Percentiles rank a stretch among this genome's conserved stretches.
phyloP scores from a whole-genome alignment of 2,888 invertebrate genomes.

The Cephus nigrinus region DNA sequence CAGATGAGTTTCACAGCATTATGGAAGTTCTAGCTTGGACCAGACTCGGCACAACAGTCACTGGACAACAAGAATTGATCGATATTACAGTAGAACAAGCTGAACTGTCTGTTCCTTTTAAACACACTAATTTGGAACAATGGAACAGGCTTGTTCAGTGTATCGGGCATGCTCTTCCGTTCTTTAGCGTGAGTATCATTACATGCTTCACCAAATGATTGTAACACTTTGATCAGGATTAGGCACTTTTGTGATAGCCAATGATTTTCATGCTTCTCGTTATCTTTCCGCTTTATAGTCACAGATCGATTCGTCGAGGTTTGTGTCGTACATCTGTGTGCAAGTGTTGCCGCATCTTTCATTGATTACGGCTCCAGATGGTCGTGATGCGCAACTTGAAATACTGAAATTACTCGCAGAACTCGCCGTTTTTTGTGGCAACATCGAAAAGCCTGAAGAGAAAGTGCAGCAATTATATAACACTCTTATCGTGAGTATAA shows the following conservation, averaged over 20 bases:
- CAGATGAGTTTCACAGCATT: constrained; percentile 90
- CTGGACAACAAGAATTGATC: constrained; percentile 88
- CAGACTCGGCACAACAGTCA: constrained; percentile 82
- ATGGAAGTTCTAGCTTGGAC: constrained; percentile 88
- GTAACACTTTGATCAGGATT: not conserved
- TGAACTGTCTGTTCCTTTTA: constrained; percentile 79
- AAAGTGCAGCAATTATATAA: constrained; percentile 83
- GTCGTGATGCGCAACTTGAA: constrained; percentile 78
- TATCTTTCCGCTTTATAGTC: constrained; percentile 69
- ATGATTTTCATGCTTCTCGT: not conserved
- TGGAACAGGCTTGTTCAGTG: constrained; percentile 81
- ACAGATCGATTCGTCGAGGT: constrained; percentile 86
- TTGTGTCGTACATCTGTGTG: constrained; percentile 85
- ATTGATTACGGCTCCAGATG: constrained; percentile 72
- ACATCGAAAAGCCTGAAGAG: constrained; percentile 78
- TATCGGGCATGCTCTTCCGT: constrained; percentile 84
- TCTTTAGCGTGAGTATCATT: constrained; percentile 83
- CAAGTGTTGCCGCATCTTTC: constrained; percentile 83
- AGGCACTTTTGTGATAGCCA: not conserved
- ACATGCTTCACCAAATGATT: too few relatives aligned
- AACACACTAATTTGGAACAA: constrained; percentile 78
- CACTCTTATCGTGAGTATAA: constrained; percentile 77
- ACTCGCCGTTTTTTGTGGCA: constrained; percentile 81
- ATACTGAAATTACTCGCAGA: constrained; percentile 90
- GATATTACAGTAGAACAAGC: constrained; percentile 88